These are phyloP conservation scores for Polypedilum pembai DNA, from an alignment of 1,140 invertebrate species.

Conservation along the genomic window DNA sequence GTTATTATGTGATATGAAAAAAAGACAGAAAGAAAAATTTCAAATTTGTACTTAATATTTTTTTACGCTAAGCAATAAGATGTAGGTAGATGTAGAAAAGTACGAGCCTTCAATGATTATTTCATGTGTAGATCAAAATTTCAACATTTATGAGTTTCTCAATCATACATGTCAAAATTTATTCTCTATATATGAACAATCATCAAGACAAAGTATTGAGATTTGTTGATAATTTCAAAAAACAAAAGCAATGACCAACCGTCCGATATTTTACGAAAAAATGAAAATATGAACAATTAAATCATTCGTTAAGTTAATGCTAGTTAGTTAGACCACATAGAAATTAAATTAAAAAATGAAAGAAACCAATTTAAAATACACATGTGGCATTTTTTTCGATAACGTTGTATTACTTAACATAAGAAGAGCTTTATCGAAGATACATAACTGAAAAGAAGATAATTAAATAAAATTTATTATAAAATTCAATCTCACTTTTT, in stretches of 20 bases:
- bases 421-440: not conserved
- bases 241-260: not conserved
- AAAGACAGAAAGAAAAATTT: not conserved
- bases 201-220: too few relatives aligned
- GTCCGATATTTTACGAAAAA: not conserved
- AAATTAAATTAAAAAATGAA: not conserved
- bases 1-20: slow-evolving; percentile 4
- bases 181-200: too few relatives aligned
- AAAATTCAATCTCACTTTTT: not conserved
- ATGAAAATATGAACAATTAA: not conserved
- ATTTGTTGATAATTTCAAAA: too few relatives aligned
- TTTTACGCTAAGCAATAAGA: too few relatives aligned
- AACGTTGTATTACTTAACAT: not conserved
- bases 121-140: too few relatives aligned
- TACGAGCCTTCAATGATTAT: too few relatives aligned
- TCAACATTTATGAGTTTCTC: too few relatives aligned
- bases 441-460: not conserved
- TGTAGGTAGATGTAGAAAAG: too few relatives aligned
- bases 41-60: not conserved
- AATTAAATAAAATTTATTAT: not conserved
- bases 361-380: not conserved
- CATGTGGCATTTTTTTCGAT: not conserved
- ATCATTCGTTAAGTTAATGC: not conserved
- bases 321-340: not conserved
- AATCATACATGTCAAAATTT: too few relatives aligned